phyloP scores from a whole-genome alignment of 2,113 vertebrate species.

The Hypanus sabinus region DNA sequence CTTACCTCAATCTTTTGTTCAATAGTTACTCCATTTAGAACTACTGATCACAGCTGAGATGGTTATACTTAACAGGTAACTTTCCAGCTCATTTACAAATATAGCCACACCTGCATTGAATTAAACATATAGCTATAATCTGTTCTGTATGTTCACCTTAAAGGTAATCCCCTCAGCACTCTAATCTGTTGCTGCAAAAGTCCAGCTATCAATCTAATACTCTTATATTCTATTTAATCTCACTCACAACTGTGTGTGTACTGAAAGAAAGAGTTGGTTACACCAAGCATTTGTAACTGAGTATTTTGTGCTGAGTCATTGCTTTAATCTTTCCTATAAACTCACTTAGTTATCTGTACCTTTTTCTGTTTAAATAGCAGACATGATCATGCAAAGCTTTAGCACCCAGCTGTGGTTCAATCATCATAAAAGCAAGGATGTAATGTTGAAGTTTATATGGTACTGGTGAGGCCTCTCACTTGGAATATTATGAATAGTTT shows the following conservation, averaged over 20 bases:
- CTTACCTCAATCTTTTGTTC: no score
- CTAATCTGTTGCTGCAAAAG: background rate
- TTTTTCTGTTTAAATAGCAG: background rate
- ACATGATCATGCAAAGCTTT: background rate
- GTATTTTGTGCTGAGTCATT: background rate
- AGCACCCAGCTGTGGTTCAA: background rate
- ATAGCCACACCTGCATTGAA: background rate
- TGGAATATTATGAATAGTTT: no score
- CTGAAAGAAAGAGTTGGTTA: background rate
- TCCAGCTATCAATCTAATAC: no score
- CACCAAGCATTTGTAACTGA: background rate
- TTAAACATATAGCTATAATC: background rate
- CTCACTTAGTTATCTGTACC: background rate
- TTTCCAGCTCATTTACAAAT: conserved; percentile 1
- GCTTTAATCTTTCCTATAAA: background rate
- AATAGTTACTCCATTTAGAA: no score
- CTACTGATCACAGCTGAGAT: no score
- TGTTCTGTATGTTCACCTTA: background rate
- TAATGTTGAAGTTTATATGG: no score
- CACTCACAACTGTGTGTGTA: background rate
- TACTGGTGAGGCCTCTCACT: no score
- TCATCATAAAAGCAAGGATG: no score
- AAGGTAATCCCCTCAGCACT: background rate
- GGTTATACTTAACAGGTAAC: background rate
- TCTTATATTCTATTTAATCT: background rate